These are phyloP conservation scores for Peromyscus polionotus DNA, from an alignment of 2,113 vertebrate species.

Conservation along the genomic window DNA sequence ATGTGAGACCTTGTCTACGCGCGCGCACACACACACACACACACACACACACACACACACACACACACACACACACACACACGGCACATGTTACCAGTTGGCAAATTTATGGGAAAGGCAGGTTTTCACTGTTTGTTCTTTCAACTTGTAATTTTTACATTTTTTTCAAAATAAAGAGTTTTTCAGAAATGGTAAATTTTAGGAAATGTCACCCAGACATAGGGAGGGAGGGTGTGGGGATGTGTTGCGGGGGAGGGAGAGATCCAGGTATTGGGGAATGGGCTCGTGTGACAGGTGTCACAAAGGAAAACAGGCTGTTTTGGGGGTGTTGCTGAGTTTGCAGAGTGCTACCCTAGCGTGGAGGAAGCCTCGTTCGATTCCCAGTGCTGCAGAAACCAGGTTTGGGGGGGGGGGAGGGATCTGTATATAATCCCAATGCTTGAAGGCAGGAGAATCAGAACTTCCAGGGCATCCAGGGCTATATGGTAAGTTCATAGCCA, in stretches of 20 bases:
- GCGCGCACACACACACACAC: neutral
- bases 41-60: neutral
- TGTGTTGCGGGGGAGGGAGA: rapidly evolving
- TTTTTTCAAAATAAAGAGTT: constrained; percentile 8
- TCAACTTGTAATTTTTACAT: neutral
- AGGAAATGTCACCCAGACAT: neutral
- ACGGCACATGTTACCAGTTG: neutral
- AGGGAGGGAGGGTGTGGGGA: neutral
- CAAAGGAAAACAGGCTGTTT: neutral
- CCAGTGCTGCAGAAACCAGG: no score
- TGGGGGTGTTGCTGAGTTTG: neutral
- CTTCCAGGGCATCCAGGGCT: neutral
- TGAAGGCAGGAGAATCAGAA: neutral
- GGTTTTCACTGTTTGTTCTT: neutral
- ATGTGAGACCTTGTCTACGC: neutral
- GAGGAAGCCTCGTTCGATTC: neutral
- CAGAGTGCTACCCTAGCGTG: neutral
- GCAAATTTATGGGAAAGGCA: neutral
- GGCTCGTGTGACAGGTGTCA: neutral
- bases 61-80: neutral
- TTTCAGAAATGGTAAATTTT: neutral
- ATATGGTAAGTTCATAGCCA: neutral
- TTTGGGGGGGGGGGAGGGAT: neutral
- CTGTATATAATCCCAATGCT: neutral
- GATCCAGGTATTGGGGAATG: neutral